Conservation (phyloP, 2,888 invertebrate genomes). For the Eurytoma californica region DNA sequence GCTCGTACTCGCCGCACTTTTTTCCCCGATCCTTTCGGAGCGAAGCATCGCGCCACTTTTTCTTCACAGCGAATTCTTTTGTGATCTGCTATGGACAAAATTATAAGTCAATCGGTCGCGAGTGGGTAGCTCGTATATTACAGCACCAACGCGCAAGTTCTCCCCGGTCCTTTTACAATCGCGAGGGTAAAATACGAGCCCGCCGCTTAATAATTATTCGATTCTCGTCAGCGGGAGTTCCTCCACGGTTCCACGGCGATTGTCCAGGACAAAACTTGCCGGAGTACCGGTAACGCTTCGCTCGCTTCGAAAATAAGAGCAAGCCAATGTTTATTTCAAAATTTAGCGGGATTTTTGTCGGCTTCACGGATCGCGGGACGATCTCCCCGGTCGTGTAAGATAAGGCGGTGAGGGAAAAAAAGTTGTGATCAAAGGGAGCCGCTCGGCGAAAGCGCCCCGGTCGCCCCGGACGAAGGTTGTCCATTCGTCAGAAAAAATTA, state of each 20-base stretch:
- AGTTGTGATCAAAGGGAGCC: slow-evolving; percentile 49
- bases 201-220: slow-evolving; percentile 30
- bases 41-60: slow-evolving; percentile 35
- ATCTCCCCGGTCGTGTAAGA: slow-evolving; percentile 1
- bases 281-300: neutral
- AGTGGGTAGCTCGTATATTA: slow-evolving; percentile 35
- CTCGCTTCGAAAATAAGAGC: neutral
- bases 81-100: slow-evolving; percentile 18
- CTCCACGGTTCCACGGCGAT: neutral
- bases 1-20: neutral
- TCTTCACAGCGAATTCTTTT: slow-evolving; percentile 19
- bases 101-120: slow-evolving; percentile 40
- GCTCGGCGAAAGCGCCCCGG: slow-evolving; percentile 30
- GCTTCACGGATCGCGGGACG: neutral
- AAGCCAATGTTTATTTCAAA: neutral
- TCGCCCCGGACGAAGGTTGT: slow-evolving; percentile 40
- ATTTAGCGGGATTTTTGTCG: slow-evolving; percentile 8
- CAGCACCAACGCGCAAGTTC: neutral
- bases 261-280: no score
- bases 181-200: slow-evolving; percentile 1
- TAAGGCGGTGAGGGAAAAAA: slow-evolving; percentile 9
- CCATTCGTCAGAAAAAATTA: slow-evolving; percentile 56
- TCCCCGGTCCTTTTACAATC: slow-evolving; percentile 5
- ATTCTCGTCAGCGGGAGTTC: neutral
- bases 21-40: neutral